A percentile compares a stretch with the other conserved stretches of the same genome.
Evolutionary conservation across 2,113 vertebrate species (phyloP).

Genomic region (Tympanuchus pallidicinctus): DNA sequence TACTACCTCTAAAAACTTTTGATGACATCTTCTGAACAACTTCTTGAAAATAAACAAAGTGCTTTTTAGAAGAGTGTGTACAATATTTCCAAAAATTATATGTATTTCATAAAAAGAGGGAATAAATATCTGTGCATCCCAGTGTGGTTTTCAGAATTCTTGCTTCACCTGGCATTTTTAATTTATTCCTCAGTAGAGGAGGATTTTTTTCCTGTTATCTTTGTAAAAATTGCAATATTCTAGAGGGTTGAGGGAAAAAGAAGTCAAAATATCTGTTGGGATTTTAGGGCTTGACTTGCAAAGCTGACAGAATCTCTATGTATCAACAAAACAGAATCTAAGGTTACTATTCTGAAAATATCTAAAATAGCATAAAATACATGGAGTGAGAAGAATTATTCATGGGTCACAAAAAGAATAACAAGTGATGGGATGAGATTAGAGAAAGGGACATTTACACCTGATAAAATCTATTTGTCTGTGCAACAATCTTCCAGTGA

Average conservation of each 20-base stretch:
- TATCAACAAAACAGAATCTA: background rate
- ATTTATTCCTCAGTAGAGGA: background rate
- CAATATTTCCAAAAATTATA: background rate
- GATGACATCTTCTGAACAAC: background rate
- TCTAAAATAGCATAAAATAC: background rate
- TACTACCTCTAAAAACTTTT: background rate
- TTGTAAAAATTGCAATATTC: background rate
- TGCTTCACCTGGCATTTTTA: background rate
- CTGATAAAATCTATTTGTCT: background rate
- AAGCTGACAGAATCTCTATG: background rate
- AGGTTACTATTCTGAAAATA: background rate
- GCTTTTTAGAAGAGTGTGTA: rapidly evolving
- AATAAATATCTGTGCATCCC: background rate
- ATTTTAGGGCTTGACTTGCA: background rate
- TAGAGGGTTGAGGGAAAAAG: background rate
- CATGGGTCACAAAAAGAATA: background rate
- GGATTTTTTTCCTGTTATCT: background rate
- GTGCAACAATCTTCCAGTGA: background rate
- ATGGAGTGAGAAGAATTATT: background rate
- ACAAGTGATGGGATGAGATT: background rate
- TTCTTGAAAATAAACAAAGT: background rate
- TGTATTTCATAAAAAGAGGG: background rate
- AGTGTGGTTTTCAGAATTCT: background rate
- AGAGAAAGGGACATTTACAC: background rate
- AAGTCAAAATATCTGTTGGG: background rate